Percentiles rank a stretch among this genome's conserved stretches.
These are phyloP conservation scores for Drosophila kohkoa DNA, from an alignment of 1,140 invertebrate genomes.

Conservation along the genomic window DNA sequence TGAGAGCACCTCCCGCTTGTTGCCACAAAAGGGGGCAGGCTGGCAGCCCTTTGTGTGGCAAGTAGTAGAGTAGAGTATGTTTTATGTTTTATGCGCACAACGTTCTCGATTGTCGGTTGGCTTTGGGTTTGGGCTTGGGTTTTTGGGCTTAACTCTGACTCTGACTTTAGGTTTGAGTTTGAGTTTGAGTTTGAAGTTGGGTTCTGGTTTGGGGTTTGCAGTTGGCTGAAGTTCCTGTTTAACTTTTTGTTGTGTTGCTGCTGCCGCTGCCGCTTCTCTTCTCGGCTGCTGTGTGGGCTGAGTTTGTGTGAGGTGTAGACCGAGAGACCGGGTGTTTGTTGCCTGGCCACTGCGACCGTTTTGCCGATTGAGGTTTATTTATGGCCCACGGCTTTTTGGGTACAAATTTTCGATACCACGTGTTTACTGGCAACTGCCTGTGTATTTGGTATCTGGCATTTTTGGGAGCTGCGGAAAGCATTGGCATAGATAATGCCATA, in stretches of 20 bases:
- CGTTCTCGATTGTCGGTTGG: conserved; percentile 17
- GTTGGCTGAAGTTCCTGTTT: not conserved
- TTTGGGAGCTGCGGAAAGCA: conserved; percentile 57
- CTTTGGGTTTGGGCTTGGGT: conserved; percentile 4
- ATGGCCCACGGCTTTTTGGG: conserved; percentile 77
- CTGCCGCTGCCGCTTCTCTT: no score
- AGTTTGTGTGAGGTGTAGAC: not conserved
- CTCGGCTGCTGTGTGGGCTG: conserved; percentile 17
- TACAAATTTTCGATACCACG: conserved; percentile 70
- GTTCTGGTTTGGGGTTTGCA: not conserved
- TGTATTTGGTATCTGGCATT: conserved; percentile 19
- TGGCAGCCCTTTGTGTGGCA: conserved; percentile 45
- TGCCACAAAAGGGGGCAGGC: no score
- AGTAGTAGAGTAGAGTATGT: conserved; percentile 17
- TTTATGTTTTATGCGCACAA: conserved; percentile 46
- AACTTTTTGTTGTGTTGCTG: not conserved
- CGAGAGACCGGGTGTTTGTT: conserved; percentile 30
- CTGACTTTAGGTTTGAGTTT: conserved; percentile 5
- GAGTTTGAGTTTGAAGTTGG: conserved; percentile 7
- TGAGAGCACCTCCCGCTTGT: conserved; percentile 41
- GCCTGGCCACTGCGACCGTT: conserved; percentile 52
- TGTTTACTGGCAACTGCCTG: conserved; percentile 51
- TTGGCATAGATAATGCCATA: conserved; percentile 72
- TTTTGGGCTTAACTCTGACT: not conserved
- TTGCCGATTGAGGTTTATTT: conserved; percentile 78